These are phyloP conservation scores for Eudyptes chrysolophus DNA, from an alignment of 2,113 vertebrate species.

Conservation along the genomic window DNA sequence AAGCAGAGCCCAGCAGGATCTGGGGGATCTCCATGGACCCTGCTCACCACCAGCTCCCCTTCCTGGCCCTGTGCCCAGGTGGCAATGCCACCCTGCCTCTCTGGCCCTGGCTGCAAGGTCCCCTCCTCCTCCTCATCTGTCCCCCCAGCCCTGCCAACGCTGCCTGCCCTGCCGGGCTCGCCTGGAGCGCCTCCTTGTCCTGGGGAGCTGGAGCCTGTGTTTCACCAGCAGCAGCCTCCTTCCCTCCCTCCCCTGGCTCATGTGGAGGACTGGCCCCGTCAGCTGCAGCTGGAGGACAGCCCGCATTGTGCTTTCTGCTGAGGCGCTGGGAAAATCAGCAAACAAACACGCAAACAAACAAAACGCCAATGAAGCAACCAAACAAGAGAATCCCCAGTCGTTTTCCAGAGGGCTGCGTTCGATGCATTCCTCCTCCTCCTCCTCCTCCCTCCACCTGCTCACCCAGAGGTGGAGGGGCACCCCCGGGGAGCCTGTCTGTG, in stretches of 20 bases:
- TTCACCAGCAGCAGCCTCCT: not conserved
- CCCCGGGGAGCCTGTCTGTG: not conserved
- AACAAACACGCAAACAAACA: not conserved
- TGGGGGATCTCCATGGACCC: not conserved
- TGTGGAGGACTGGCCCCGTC: not conserved
- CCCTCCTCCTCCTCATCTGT: not conserved
- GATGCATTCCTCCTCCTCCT: not conserved
- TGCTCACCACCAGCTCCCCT: not conserved
- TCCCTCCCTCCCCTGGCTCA: not conserved
- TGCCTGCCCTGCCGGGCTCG: not conserved
- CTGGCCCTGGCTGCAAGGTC: not conserved
- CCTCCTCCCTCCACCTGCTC: not conserved
- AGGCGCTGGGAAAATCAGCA: not conserved
- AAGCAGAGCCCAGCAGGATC: not conserved
- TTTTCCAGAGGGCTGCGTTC: not conserved
- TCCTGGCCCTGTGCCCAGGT: not conserved
- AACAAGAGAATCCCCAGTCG: not conserved
- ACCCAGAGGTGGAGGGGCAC: not conserved
- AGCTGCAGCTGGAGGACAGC: conserved; percentile 31
- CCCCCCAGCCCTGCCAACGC: fast-evolving
- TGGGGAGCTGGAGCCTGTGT: not conserved
- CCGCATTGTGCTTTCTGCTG: conserved; percentile 22
- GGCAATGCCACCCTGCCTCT: not conserved
- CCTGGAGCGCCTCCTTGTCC: not conserved
- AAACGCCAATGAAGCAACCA: not conserved